Conservation (phyloP, 2,113 vertebrate species). For the Pteronura brasiliensis region DNA sequence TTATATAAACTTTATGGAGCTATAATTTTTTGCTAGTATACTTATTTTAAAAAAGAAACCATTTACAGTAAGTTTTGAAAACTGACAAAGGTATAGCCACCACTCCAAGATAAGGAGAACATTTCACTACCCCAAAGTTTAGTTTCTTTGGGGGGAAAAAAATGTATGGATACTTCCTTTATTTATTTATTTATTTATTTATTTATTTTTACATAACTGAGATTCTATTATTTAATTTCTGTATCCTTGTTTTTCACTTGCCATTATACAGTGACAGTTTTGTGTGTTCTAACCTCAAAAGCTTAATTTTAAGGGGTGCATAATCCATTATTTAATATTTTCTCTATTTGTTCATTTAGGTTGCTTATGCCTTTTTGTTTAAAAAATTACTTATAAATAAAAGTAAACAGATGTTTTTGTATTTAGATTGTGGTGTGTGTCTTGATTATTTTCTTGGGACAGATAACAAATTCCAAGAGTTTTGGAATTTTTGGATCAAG, state of each 20-base stretch:
- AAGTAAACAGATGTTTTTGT: neutral
- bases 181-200: neutral
- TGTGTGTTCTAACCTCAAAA: neutral
- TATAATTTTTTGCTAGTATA: neutral
- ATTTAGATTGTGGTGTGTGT: neutral
- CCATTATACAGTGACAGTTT: neutral
- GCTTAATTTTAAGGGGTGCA: neutral
- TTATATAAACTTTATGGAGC: neutral
- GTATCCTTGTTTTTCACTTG: neutral
- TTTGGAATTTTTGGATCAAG: neutral
- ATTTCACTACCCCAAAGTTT: neutral
- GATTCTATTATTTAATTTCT: neutral
- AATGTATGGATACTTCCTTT: neutral
- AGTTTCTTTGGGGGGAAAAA: neutral
- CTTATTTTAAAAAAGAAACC: neutral
- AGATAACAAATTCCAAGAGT: neutral
- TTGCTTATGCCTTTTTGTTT: neutral
- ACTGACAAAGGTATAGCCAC: neutral
- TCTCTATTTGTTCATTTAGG: neutral
- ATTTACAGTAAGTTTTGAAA: neutral
- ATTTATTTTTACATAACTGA: neutral
- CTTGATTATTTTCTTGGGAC: neutral
- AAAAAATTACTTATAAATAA: neutral
- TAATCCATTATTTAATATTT: neutral
- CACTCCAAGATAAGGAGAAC: neutral